phyloP scores from a whole-genome alignment of 2,113 vertebrate genomes.

The Microcebus ravelobensis region DNA sequence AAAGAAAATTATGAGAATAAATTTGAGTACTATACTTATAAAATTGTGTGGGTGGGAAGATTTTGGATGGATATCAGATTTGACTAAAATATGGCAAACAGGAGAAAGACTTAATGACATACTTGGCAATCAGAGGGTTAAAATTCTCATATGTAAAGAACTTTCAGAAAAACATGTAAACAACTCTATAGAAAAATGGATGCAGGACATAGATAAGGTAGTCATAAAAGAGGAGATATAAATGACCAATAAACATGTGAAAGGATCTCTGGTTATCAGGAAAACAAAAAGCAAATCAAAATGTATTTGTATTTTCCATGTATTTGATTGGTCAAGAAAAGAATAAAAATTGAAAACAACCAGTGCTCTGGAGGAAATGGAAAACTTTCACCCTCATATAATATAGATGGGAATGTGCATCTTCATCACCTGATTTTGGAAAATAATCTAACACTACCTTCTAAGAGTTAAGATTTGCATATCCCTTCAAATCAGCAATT shows the following conservation, averaged over 20 bases:
- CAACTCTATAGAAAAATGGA: background rate
- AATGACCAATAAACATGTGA: background rate
- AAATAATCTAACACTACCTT: background rate
- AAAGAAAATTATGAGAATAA: background rate
- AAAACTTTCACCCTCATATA: background rate
- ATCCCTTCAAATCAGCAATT: background rate
- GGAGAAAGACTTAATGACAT: background rate
- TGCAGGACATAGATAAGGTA: background rate
- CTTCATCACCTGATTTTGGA: background rate
- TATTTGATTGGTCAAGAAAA: background rate
- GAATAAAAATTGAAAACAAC: background rate
- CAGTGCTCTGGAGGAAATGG: background rate
- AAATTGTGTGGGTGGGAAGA: background rate
- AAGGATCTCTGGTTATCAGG: background rate
- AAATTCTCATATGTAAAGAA: background rate
- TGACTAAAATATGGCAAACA: background rate
- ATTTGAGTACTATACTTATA: background rate
- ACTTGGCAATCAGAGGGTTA: background rate
- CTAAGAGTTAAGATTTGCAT: background rate
- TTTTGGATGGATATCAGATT: background rate
- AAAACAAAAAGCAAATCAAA: background rate
- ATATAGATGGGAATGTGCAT: background rate
- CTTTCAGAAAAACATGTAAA: background rate
- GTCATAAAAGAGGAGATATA: background rate
- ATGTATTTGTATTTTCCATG: background rate